Base-by-base conservation (phyloP, 2,113 vertebrate species). In the Passer domesticus region DNA sequence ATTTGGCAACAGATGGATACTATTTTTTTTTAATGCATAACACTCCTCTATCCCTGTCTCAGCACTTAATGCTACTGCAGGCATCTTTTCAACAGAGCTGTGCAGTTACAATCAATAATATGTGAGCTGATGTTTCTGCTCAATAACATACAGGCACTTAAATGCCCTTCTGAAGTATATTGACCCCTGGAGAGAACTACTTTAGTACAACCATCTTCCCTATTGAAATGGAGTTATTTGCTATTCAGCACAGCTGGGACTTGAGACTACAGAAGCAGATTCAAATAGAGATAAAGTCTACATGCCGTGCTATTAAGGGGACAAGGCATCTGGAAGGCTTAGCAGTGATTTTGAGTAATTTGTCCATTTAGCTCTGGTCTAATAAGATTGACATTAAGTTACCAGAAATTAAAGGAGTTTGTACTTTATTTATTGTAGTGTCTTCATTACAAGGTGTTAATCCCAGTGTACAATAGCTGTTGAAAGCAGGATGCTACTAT, bases 91-190 rank as follows among this genome's bases (percentile, higher is more conserved):
- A 75, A 81, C 75, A 83, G 92, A 96, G 56, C 88, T 5, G 4
- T 56, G 53, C 83, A 52, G 88, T 83, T 95, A 30, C 82, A 88
- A 96, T 96, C 95, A 84, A 94, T 96, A 92, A 81, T 94, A 84
- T 66, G 95, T 58, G 95, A 96, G 89, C 80, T 96, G 93, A 92
- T 96, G 85, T 92, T 95, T 95, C 92, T 91, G 83, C 72, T 97
- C 85, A 87, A 33, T 96, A 93, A 69, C 73, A 43, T 89, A 68
- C 11, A 89, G 68, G 68, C 90, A 84, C 93, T 96, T 90, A 94
- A 92, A 93, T 94, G 85, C 68, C 88, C 83, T 81, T 94, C 88
- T 90, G 88, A 90, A 89, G 86, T 93, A 78, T 94, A 96, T 90
- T 96, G 94, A 96, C 94, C 93, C 95, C 92, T 90, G 73, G 92